phyloP scores from a whole-genome alignment of 2,113 vertebrate genomes.

The Emydocephalus ijimae region DNA sequence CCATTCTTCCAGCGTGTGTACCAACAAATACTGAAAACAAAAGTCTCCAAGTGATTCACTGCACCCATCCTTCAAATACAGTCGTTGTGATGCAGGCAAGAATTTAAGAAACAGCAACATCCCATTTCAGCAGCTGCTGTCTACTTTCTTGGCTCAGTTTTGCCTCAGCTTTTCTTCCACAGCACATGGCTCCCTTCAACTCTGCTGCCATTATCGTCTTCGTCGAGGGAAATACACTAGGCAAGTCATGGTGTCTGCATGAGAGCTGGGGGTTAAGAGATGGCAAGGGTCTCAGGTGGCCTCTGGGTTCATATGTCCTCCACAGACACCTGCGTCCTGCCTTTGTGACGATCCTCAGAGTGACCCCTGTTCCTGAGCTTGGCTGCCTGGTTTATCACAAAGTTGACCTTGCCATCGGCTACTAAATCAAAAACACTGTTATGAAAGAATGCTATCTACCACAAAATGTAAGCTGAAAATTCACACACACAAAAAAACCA shows the following conservation, averaged over 20 bases:
- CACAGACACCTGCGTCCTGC: slow-evolving; percentile 43
- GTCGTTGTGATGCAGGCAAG: slow-evolving; percentile 28
- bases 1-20: not conserved
- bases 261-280: slow-evolving; percentile 33
- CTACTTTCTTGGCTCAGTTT: slow-evolving; percentile 35
- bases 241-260: not conserved
- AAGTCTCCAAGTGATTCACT: slow-evolving; percentile 6
- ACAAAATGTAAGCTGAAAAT: not conserved
- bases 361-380: slow-evolving; percentile 19
- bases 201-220: slow-evolving; percentile 16
- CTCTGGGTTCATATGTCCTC: slow-evolving; percentile 26
- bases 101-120: slow-evolving; percentile 17
- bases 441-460: not conserved
- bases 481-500: not conserved
- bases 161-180: slow-evolving; percentile 12
- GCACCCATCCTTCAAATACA: not conserved
- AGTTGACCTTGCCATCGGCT: slow-evolving; percentile 17
- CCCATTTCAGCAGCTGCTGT: slow-evolving; percentile 33
- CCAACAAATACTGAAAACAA: not conserved
- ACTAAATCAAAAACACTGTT: slow-evolving; percentile 4
- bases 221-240: not conserved
- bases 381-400: slow-evolving; percentile 9
- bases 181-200: slow-evolving; percentile 40
- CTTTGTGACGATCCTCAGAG: not conserved
- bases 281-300: slow-evolving; percentile 25